phyloP scores from a whole-genome alignment of 2,888 invertebrate genomes.

The Drosophila helvetica region DNA sequence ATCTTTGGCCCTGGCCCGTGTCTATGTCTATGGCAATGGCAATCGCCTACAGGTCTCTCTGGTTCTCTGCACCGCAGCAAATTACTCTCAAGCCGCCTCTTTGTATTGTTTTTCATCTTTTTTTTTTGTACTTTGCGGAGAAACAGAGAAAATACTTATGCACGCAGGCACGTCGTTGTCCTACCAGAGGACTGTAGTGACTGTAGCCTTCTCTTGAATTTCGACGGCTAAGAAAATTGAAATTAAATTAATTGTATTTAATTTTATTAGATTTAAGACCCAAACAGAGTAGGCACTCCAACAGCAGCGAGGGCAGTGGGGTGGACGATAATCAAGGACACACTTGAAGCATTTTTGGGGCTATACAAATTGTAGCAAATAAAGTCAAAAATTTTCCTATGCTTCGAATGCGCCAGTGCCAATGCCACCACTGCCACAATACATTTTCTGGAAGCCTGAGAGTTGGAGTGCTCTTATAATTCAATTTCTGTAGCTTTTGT shows the following conservation, averaged over 20 bases:
- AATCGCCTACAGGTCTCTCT: slow-evolving; percentile 60
- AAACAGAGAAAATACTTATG: slow-evolving; percentile 35
- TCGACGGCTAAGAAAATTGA: slow-evolving; percentile 56
- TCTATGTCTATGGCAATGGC: slow-evolving; percentile 50
- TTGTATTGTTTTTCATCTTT: slow-evolving; percentile 44
- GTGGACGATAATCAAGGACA: slow-evolving; percentile 43
- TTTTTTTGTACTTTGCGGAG: slow-evolving; percentile 19
- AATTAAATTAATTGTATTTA: slow-evolving; percentile 75
- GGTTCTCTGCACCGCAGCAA: slow-evolving; percentile 41
- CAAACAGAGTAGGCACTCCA: slow-evolving; percentile 39
- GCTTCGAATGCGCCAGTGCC: slow-evolving; percentile 1
- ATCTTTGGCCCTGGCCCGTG: slow-evolving; percentile 18
- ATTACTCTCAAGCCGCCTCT: slow-evolving; percentile 63
- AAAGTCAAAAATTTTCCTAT: slow-evolving; percentile 39
- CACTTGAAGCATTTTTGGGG: slow-evolving; percentile 34
- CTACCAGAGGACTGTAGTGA: not conserved
- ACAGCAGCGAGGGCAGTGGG: not conserved
- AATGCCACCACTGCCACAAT: not conserved
- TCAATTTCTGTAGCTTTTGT: slow-evolving; percentile 59
- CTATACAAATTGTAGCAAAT: slow-evolving; percentile 39
- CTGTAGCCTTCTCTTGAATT: slow-evolving; percentile 66
- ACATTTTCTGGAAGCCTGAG: slow-evolving; percentile 7
- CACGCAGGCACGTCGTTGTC: slow-evolving; percentile 54
- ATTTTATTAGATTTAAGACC: slow-evolving; percentile 67
- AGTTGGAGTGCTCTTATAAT: slow-evolving; percentile 53